A percentile compares a stretch with the other conserved stretches of the same genome.
Evolutionary conservation across 1,140 invertebrate genomes (phyloP).

Genomic region (Linepithema humile): DNA sequence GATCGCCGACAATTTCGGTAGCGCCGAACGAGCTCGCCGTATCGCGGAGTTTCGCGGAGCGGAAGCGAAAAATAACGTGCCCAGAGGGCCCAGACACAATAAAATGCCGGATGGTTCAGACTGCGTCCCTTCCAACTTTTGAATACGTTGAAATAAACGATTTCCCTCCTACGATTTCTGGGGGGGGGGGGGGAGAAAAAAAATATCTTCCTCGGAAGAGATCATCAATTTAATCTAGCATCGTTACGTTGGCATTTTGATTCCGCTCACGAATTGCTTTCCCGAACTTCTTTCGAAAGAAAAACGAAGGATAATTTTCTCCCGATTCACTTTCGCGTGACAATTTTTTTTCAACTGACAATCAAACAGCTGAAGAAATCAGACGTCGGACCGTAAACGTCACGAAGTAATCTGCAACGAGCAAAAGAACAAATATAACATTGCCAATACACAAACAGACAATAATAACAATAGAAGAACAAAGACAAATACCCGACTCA

Average conservation of each 20-base stretch:
- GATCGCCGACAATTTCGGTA: constrained; percentile 44
- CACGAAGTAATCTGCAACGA: background rate
- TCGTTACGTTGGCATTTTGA: constrained; percentile 7
- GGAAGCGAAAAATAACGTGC: constrained; percentile 57
- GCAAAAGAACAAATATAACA: background rate
- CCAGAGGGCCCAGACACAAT: constrained; percentile 51
- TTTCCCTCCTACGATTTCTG: constrained; percentile 36
- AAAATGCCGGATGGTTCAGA: constrained; percentile 22
- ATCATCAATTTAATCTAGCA: constrained; percentile 1
- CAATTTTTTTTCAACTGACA: too few relatives aligned
- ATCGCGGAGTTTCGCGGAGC: constrained; percentile 39
- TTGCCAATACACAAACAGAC: background rate
- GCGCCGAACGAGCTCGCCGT: constrained; percentile 22
- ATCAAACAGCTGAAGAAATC: background rate
- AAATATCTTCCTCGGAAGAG: background rate
- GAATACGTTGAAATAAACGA: constrained; percentile 43
- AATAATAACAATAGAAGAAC: background rate
- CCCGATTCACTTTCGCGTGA: too few relatives aligned
- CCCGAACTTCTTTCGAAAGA: too few relatives aligned
- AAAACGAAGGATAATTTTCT: background rate
- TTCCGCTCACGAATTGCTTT: background rate
- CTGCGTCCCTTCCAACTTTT: constrained; percentile 33
- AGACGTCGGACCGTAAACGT: too few relatives aligned
- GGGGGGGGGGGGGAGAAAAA: background rate
- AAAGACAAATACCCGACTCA: background rate